Percentiles rank a stretch among this genome's conserved stretches.
These are phyloP conservation scores for Panagrolaimus sp. DNA, from an alignment of 1,140 invertebrate species.

Conservation along the genomic window DNA sequence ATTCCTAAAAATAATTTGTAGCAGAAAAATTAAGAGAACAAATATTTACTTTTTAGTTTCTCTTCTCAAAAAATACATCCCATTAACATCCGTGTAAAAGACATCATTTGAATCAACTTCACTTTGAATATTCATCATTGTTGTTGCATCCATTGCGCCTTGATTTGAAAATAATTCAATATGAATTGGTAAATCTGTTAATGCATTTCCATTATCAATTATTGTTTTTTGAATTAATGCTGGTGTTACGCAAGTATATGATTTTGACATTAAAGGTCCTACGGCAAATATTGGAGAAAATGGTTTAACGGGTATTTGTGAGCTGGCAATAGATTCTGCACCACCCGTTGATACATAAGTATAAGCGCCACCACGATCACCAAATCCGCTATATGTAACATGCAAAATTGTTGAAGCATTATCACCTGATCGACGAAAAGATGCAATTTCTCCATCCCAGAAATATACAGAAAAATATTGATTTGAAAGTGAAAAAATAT, in stretches of 20 bases:
- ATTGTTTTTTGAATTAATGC: not conserved
- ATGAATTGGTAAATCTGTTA: slow-evolving; percentile 15
- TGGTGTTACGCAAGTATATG: slow-evolving; percentile 8
- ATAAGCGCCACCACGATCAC: slow-evolving; percentile 29
- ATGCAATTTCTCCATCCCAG: slow-evolving; percentile 17
- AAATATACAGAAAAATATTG: not conserved
- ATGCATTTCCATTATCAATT: not conserved
- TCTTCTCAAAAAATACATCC: slow-evolving; percentile 23
- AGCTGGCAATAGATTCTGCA: not conserved
- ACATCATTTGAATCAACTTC: slow-evolving; percentile 11
- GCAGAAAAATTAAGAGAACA: not conserved
- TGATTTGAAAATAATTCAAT: slow-evolving; percentile 26
- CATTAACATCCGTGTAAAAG: slow-evolving; percentile 33
- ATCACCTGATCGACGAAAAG: not conserved
- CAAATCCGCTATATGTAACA: slow-evolving; percentile 18
- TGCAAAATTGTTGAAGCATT: slow-evolving; percentile 6
- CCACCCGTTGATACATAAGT: slow-evolving; percentile 16
- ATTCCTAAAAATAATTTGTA: slow-evolving; percentile 15
- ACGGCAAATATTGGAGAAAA: slow-evolving; percentile 3
- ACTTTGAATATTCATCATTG: slow-evolving; percentile 18
- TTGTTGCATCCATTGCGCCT: not conserved
- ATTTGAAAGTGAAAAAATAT: slow-evolving; percentile 12
- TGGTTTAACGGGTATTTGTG: not conserved
- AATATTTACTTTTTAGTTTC: slow-evolving; percentile 16
- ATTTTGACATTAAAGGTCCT: slow-evolving; percentile 19